Percentiles rank a stretch among this genome's conserved stretches.
Conservation (phyloP, 2,113 vertebrate genomes). For the Eptatretus burgeri region DNA sequence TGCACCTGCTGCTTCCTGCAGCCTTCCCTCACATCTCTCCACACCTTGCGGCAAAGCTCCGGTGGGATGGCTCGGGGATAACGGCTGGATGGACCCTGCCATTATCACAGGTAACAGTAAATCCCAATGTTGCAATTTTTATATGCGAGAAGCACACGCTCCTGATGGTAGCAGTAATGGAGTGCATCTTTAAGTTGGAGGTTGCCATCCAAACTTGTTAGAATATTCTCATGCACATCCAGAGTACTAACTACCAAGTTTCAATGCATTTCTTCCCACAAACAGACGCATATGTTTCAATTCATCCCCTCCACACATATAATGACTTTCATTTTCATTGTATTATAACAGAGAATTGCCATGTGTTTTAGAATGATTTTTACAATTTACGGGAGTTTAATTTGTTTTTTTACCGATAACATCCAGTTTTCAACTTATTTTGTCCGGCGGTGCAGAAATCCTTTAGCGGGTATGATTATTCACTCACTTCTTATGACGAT, state of each 20-base stretch:
- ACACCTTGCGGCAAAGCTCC: slow-evolving; percentile 27
- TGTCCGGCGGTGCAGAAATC: too few relatives aligned
- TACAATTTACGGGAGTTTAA: too few relatives aligned
- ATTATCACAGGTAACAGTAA: slow-evolving; percentile 96
- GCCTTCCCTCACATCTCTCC: slow-evolving; percentile 22
- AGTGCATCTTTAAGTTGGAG: not conserved
- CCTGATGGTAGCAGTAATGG: not conserved
- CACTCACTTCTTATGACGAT: too few relatives aligned
- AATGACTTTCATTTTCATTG: too few relatives aligned
- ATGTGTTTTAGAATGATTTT: too few relatives aligned
- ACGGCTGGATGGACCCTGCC: slow-evolving; percentile 90
- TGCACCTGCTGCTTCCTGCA: slow-evolving; percentile 81
- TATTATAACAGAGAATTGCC: too few relatives aligned
- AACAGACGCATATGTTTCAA: not conserved
- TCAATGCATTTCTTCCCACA: too few relatives aligned
- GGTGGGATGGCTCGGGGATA: slow-evolving; percentile 38
- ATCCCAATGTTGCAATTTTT: not conserved
- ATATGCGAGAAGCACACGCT: not conserved
- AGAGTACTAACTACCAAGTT: not conserved
- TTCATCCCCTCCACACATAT: too few relatives aligned
- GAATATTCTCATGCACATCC: not conserved
- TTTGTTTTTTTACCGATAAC: too few relatives aligned
- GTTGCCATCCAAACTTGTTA: not conserved
- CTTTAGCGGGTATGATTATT: too few relatives aligned
- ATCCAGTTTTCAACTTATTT: too few relatives aligned